Evolutionary conservation across 2,888 invertebrate species (phyloP).

Genomic region (Eilema griseolum): DNA sequence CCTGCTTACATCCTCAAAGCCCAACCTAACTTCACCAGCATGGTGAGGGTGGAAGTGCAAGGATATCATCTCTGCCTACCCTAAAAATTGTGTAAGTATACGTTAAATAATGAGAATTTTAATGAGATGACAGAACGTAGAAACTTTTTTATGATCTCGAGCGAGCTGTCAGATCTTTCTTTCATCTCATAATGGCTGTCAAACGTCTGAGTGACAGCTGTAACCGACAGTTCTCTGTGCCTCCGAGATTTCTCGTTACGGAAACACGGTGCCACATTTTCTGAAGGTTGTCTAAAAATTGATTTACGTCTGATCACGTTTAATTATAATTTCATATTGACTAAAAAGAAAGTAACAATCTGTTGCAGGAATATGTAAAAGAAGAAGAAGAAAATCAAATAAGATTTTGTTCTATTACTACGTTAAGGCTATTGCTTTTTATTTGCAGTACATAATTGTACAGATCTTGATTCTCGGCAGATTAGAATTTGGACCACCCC

Average conservation of each 20-base stretch:
- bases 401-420: too few species aligned
- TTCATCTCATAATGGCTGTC: constrained; percentile 2
- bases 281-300: not conserved
- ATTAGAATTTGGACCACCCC: too few species aligned
- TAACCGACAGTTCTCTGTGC: not conserved
- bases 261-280: not conserved
- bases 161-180: not conserved
- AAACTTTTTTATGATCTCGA: not conserved
- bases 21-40: not conserved
- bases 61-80: not conserved
- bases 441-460: too few species aligned
- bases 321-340: not conserved
- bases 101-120: not conserved
- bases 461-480: too few species aligned
- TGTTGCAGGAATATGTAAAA: too few species aligned
- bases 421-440: too few species aligned
- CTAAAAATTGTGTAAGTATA: not conserved
- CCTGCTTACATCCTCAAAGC: not conserved
- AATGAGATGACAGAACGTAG: not conserved
- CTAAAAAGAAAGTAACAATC: not conserved
- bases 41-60: not conserved
- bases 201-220: not conserved
- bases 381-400: too few species aligned
- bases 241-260: not conserved
- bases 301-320: not conserved